Evolutionary conservation across 2,113 vertebrate genomes (phyloP), one percentile per base, ranked within the genome.

Genomic region (Lamprologus sp.): DNA sequence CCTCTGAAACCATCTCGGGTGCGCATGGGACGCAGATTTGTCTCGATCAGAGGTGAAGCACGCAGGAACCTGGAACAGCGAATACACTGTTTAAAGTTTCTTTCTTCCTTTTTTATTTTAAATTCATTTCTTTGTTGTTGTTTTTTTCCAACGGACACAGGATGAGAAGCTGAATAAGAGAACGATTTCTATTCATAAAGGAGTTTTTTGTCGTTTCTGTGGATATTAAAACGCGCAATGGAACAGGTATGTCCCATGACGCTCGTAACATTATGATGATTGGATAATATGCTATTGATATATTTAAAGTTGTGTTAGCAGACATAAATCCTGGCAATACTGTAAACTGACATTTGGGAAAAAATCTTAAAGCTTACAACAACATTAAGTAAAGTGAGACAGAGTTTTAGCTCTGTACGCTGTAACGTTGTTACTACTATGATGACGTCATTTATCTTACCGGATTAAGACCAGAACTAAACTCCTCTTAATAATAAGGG

Each of bases 81-180:
- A 63, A 31, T 0, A 33, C 45, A 14, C 51, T 11, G 0, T 12
- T 45, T 3, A 4, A 6, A 42, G 8, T 9, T 10, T 49, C 7
- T 37, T n/a, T 65, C 84, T 10, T 68, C 11, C 11, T 68, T 68
- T 68, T 68, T 35, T 35, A 63, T 65, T 65, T 65, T 65, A 65
- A 2, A 13, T 85, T 37, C 3, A 5, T 49, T 33, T 73, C 13
- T 26, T 5, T 21, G 81, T 31, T 31, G 3, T 7, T 21, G n/a
- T 31, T 6, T 5, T 3, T 4, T 0, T 0, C 53, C 4, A 5
- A 26, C 6, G 4, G 19, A 23, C 6, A 28, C 37, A 87, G 17
- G 4, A 95, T 93, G 94, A 94, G 68, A 90, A 85, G 40, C 90
- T 91, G 87, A 94, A 9, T 68, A 83, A 26, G 47, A 83, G 47